Conservation (phyloP, 1,140 invertebrate species). For the Cotesia chilonis region DNA sequence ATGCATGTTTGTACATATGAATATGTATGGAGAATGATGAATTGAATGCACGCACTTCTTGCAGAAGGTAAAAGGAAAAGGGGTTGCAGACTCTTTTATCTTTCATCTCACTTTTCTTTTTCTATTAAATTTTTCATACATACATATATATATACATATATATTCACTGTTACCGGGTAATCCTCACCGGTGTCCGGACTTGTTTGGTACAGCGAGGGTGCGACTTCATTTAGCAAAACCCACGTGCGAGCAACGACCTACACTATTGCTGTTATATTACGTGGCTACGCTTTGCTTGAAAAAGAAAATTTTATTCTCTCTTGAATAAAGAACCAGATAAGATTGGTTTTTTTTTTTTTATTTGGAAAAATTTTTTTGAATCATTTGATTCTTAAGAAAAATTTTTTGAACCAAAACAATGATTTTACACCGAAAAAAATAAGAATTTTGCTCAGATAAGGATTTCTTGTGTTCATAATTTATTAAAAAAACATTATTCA, state of each 20-base stretch:
- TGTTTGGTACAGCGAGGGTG: conserved; percentile 23
- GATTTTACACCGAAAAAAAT: too few relatives aligned
- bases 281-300: neutral
- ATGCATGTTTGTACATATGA: neutral
- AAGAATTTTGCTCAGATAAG: too few relatives aligned
- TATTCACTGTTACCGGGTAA: neutral
- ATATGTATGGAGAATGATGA: neutral
- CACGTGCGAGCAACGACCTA: conserved; percentile 23
- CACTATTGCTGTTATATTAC: neutral
- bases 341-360: too few relatives aligned
- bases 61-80: conserved; percentile 34
- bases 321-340: too few relatives aligned
- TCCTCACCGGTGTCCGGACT: neutral
- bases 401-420: too few relatives aligned
- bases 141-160: neutral
- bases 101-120: conserved; percentile 13
- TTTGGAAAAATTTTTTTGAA: too few relatives aligned
- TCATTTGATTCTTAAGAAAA: too few relatives aligned
- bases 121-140: neutral
- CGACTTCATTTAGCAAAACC: conserved; percentile 30
- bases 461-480: too few relatives aligned
- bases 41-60: conserved; percentile 33
- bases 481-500: too few relatives aligned
- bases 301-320: neutral
- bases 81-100: neutral